Base-by-base conservation (phyloP, 2,113 vertebrate genomes). In the Sinocyclocheilus anshuiensis region DNA sequence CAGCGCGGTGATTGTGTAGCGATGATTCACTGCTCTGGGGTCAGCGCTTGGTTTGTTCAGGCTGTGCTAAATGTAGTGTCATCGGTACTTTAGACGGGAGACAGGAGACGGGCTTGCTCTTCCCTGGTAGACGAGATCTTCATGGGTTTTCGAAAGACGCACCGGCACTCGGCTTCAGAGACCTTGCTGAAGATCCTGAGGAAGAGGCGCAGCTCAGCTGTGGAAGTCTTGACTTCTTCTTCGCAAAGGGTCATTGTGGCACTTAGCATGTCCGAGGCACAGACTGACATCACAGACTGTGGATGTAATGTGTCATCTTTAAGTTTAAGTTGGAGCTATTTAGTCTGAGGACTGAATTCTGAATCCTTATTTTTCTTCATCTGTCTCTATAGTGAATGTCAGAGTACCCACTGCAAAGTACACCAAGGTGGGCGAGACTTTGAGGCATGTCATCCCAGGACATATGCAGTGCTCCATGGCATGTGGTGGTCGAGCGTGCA, bases 391-490 rank as follows among this genome's bases (percentile, higher is more conserved):
- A 99, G 97, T 93, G 84, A 95, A 90, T 88, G 90, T 89, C 0
- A 89, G 94, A 90, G 94, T 96, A 57, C 97, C 98, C 0, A 96
- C 97, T 20, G 96, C 98, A 39, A 98, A 98, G 91, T 99, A 99
- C 90, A 99, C 97, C 0, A 99, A 97, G 93, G 95, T 99, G 53
- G 98, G 98, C 7, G 98, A 99, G 90, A 97, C 94, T 13, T 93
- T 99, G 86, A 95, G 98, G 42, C 97, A 98, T 26, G 97, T 98
- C 77, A 98, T 99, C 86, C 98, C 98, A 0, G 96, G 97, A 8
- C 96, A 96, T 90, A 93, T 99, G 97, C 97, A 99, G 87, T 99
- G 98, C 90, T 99, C 98, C 16, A 96, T 99, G 97, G 95, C 97
- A 0, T 99, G 98, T 36, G 97, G 98, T 0, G 98, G 98, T 6